Conservation (phyloP, 2,888 invertebrate species). For the Cylindroiulus punctatus region DNA sequence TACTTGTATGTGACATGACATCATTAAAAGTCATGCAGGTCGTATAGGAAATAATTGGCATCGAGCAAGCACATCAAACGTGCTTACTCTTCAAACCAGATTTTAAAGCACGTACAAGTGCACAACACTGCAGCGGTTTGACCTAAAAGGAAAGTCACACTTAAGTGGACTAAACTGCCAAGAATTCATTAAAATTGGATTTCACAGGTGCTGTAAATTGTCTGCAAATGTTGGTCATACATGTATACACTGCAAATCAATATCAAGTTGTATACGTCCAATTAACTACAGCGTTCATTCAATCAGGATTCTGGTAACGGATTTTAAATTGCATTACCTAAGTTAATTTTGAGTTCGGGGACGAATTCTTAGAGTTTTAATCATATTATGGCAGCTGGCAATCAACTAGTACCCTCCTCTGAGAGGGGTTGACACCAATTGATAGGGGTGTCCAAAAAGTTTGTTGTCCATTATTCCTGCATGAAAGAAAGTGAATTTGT, state of each 20-base stretch:
- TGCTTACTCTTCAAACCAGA: not conserved
- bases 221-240: not conserved
- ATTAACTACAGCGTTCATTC: not conserved
- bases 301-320: not conserved
- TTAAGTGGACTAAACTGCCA: constrained; percentile 6
- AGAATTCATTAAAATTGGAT: not conserved
- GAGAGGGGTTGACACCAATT: no score
- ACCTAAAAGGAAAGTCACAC: not conserved
- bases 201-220: not conserved
- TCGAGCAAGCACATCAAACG: not conserved
- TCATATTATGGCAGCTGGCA: not conserved
- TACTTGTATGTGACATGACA: not conserved
- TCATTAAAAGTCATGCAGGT: not conserved
- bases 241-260: not conserved
- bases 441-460: not conserved
- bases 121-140: not conserved
- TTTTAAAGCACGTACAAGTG: not conserved
- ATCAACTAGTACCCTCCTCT: not conserved
- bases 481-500: not conserved
- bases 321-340: constrained; percentile 22
- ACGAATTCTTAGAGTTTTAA: not conserved
- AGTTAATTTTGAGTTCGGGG: constrained; percentile 19
- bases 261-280: not conserved
- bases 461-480: not conserved
- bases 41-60: not conserved